Percentiles rank a stretch among this genome's conserved stretches.
Conservation (phyloP, 2,797 vertebrate species). For the Hydrophis major region DNA sequence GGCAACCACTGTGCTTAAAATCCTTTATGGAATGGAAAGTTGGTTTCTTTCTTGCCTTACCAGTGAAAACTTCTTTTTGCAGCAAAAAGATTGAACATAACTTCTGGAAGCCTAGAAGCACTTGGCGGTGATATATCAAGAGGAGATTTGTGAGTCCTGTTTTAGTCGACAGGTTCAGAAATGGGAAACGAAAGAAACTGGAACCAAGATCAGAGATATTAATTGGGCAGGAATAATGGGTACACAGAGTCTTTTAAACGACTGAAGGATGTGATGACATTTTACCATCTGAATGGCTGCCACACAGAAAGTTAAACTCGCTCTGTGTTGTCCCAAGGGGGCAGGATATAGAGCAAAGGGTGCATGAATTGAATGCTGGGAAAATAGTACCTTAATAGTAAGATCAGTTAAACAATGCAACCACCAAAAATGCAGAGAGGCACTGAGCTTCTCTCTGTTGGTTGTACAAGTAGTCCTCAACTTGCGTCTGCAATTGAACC, state of each 20-base stretch:
- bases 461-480: not conserved
- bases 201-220: not conserved
- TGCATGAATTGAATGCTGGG: not conserved
- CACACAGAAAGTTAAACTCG: not conserved
- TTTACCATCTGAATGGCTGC: not conserved
- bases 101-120: constrained; percentile 82
- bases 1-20: no score
- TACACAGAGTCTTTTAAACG: not conserved
- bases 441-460: not conserved
- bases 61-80: constrained; percentile 21
- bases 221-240: not conserved
- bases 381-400: not conserved
- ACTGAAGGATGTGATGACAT: not conserved
- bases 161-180: not conserved
- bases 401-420: not conserved
- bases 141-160: constrained; percentile 81
- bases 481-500: not conserved
- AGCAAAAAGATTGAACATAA: constrained; percentile 80
- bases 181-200: not conserved
- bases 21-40: not conserved
- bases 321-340: not conserved
- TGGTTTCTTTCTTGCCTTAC: not conserved
- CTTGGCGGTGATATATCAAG: constrained; percentile 81
- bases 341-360: not conserved
- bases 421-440: not conserved